Conservation (phyloP, 2,797 vertebrate genomes). For the Gadopsis bispinosus region DNA sequence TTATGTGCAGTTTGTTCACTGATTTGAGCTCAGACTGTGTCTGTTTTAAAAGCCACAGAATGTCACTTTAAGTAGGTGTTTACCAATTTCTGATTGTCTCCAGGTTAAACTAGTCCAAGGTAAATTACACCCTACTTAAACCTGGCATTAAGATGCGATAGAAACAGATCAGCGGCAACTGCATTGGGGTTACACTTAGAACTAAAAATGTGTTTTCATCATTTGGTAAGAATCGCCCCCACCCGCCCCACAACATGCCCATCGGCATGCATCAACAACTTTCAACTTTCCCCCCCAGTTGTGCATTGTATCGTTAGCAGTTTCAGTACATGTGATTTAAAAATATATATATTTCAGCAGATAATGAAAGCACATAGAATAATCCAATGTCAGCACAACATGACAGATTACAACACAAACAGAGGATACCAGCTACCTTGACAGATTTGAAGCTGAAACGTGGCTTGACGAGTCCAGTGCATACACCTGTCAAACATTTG, state of each 20-base stretch:
- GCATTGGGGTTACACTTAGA: conserved; percentile 6
- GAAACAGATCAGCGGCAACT: conserved; percentile 30
- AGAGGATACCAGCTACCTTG: conserved; percentile 37
- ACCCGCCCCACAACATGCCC: neutral
- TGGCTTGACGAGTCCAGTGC: conserved; percentile 36
- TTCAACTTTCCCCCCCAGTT: neutral
- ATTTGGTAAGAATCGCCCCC: neutral
- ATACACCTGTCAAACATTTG: conserved; percentile 47
- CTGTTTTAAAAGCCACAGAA: conserved; percentile 49
- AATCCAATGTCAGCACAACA: conserved; percentile 17
- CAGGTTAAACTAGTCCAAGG: conserved; percentile 29
- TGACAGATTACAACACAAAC: conserved; percentile 14
- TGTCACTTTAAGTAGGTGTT: conserved; percentile 26
- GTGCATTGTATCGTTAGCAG: neutral
- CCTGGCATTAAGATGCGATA: conserved; percentile 61
- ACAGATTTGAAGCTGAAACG: conserved; percentile 46
- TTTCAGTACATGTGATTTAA: neutral
- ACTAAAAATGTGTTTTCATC: neutral
- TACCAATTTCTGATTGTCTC: conserved; percentile 11
- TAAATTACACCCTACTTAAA: conserved; percentile 53
- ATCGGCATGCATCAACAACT: conserved; percentile 1
- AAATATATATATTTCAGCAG: neutral
- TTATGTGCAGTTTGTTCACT: conserved; percentile 25
- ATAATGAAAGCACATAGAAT: neutral
- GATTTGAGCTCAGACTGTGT: conserved; percentile 35